Conservation (phyloP, 2,797 vertebrate species). For the Emys orbicularis region DNA sequence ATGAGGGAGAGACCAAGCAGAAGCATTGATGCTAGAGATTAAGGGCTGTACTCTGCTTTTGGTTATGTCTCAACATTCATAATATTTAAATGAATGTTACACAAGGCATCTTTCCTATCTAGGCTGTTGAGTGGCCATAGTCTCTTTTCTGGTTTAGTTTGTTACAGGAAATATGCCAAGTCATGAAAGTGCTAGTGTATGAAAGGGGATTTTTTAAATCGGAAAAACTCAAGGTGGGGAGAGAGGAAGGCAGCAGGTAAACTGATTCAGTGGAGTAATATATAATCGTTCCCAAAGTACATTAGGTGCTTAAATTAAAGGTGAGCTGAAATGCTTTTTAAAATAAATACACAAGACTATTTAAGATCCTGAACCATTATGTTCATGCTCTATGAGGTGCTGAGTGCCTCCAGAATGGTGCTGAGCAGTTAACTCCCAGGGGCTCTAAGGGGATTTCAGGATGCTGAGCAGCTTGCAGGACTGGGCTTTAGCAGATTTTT, state of each 20-base stretch:
- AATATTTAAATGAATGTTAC: slow-evolving; percentile 58
- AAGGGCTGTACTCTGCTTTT: slow-evolving; percentile 59
- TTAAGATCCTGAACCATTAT: not conserved
- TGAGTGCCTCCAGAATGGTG: not conserved
- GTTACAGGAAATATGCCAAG: slow-evolving; percentile 71
- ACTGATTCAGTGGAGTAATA: slow-evolving; percentile 4
- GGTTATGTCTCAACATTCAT: slow-evolving; percentile 18
- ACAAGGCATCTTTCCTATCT: slow-evolving; percentile 40
- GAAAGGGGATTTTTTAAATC: slow-evolving; percentile 54
- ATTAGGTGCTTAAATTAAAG: not conserved
- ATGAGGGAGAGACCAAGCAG: slow-evolving; percentile 41
- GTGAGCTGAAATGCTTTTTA: not conserved
- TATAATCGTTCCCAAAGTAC: not conserved
- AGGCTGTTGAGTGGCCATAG: slow-evolving; percentile 6
- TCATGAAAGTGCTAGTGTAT: slow-evolving; percentile 67
- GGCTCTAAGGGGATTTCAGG: not conserved
- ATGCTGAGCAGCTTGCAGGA: not conserved
- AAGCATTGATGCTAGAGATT: slow-evolving; percentile 50
- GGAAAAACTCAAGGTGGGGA: slow-evolving; percentile 53
- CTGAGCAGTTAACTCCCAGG: not conserved
- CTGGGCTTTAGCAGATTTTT: not conserved
- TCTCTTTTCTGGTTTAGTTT: slow-evolving; percentile 60
- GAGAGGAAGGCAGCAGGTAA: slow-evolving; percentile 55
- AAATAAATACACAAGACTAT: not conserved
- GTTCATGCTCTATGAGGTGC: not conserved